Evolutionary conservation across 1,140 invertebrate genomes (phyloP).

Genomic region (Caerostris darwini): DNA sequence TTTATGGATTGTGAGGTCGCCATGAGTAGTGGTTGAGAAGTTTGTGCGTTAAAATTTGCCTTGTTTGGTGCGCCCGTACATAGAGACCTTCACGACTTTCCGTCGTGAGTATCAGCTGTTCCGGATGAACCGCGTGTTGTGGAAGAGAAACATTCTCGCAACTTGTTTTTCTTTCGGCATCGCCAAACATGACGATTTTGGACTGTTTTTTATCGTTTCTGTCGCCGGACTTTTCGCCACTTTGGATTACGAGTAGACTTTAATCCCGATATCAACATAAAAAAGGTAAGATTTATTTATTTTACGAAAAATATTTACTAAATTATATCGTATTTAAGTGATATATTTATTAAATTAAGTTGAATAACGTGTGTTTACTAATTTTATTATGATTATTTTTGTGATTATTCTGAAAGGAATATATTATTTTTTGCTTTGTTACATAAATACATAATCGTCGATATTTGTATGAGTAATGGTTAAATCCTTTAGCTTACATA

Average conservation of each 20-base stretch:
- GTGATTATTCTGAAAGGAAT: no score
- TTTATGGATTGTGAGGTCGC: background rate
- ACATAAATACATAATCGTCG: no score
- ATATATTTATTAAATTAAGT: no score
- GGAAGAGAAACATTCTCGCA: constrained; percentile 20
- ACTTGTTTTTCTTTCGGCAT: background rate
- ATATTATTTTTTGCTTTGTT: no score
- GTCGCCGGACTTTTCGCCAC: background rate
- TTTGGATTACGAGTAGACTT: background rate
- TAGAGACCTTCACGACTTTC: constrained; percentile 24
- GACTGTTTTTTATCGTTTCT: background rate
- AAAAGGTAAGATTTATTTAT: no score
- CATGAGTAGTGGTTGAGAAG: background rate
- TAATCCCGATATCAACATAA: background rate
- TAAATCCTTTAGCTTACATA: background rate
- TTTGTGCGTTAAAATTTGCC: background rate
- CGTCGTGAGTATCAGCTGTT: constrained; percentile 21
- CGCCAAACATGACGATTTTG: background rate
- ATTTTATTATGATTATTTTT: no score
- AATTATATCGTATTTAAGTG: no score
- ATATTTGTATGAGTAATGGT: no score
- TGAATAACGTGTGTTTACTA: no score
- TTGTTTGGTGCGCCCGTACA: background rate
- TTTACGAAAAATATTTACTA: no score
- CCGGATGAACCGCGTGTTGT: background rate